Percentiles rank a stretch among this genome's conserved stretches.
These are phyloP conservation scores for Pantelozetes paolii DNA, from an alignment of 2,888 invertebrate species.

Conservation along the genomic window DNA sequence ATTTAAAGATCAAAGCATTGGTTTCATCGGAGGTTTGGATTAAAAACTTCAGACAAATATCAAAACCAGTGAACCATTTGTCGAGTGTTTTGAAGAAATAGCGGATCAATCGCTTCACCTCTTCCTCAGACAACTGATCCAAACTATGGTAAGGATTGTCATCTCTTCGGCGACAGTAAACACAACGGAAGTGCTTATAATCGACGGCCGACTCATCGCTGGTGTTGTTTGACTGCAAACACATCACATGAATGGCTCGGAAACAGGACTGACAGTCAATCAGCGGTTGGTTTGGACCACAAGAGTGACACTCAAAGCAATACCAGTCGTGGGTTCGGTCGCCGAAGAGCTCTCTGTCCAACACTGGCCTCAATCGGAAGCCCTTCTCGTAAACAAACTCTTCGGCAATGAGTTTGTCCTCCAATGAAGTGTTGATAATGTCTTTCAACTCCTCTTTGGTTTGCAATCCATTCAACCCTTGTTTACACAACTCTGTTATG, in stretches of 20 bases:
- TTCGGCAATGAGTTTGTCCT: neutral
- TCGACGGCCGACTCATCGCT: neutral
- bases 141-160: neutral
- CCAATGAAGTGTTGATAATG: neutral
- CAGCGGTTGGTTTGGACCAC: neutral
- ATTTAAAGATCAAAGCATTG: neutral
- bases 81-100: neutral
- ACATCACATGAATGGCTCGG: neutral
- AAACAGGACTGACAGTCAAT: neutral
- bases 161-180: neutral
- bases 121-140: neutral
- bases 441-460: neutral
- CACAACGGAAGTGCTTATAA: neutral
- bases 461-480: neutral
- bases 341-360: neutral
- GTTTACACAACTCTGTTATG: too few relatives aligned
- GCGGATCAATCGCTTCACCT: neutral
- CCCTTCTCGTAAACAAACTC: neutral
- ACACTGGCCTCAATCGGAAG: neutral
- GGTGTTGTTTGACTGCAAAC: neutral
- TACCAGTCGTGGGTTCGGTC: neutral
- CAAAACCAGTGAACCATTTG: neutral
- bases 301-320: constrained; percentile 19
- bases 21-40: neutral
- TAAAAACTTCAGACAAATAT: neutral